Conservation (phyloP, 2,888 invertebrate genomes). For the Erpobdella octoculata region DNA sequence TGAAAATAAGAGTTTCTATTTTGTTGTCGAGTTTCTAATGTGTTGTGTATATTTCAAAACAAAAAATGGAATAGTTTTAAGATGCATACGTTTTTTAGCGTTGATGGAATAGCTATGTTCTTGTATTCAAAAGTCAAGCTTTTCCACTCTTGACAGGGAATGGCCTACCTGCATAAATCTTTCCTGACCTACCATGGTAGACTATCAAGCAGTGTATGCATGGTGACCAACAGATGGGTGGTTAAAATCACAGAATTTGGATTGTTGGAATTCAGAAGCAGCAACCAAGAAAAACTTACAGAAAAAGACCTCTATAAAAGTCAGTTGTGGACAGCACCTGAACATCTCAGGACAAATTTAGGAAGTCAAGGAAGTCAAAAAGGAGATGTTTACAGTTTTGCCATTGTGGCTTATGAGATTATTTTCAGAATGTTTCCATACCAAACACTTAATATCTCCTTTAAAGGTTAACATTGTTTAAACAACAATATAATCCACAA, state of each 20-base stretch:
- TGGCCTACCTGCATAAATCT: conserved; percentile 22
- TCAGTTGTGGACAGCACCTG: conserved; percentile 23
- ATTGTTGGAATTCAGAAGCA: not conserved
- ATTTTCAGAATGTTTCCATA: not conserved
- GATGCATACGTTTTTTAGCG: too few species aligned
- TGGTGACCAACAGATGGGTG: conserved; percentile 11
- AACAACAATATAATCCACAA: not conserved
- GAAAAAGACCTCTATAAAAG: not conserved
- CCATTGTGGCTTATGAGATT: conserved; percentile 14
- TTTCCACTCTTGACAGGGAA: not conserved
- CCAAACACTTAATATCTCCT: not conserved
- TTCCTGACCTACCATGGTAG: conserved; percentile 14
- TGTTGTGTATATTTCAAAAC: too few species aligned
- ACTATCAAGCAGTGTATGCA: not conserved
- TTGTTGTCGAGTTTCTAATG: too few species aligned
- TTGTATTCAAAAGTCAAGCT: too few species aligned
- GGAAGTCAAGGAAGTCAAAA: conserved; percentile 7
- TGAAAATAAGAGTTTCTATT: too few species aligned
- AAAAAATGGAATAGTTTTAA: too few species aligned
- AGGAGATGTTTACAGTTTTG: conserved; percentile 22
- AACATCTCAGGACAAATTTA: not conserved
- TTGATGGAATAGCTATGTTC: too few species aligned
- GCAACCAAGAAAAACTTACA: not conserved
- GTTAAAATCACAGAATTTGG: not conserved
- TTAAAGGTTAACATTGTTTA: not conserved